Base-by-base conservation (phyloP, 2,113 vertebrate genomes). In the Butorides virescens region DNA sequence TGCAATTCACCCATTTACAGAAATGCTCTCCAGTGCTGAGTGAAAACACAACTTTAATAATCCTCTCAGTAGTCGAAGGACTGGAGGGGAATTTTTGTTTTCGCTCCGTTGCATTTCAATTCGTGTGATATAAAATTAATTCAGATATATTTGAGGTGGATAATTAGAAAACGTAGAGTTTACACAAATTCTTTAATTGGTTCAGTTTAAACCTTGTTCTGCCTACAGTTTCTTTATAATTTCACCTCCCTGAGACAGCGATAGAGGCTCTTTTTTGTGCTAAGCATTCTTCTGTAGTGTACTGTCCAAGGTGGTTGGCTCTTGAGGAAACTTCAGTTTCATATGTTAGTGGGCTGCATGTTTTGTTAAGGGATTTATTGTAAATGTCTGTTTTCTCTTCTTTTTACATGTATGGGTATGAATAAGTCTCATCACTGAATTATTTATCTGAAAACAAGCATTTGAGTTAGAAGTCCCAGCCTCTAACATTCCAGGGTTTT, bases 371-470 rank as follows among this genome's bases (percentile, higher is more conserved):
- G 72, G 21, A 49, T 65, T 56, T 61, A 36, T 93, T 93, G 52
- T 27, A 88, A 58, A 44, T 50, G 55, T 58, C 29, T 86, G 4
- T 10, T 67, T 88, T 77, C 47, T 83, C n/a, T 4, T 91, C 37
- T 93, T 90, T 91, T 83, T 59, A 53, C 37, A 59, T 47, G n/a
- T 39, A 70, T 58, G 55, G 92, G n/a, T 36, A 70, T 58, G 59
- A 93, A 86, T 83, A 95, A 90, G 83, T 62, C 44, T 85, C 76
- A 72, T 46, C 62, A 53, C 39, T 67, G 61, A 95, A 95, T 87
- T 86, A 88, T 79, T 92, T 94, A 88, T 76, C 37, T 62, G 58
- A 83, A 88, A 93, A 67, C 61, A 93, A 86, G 50, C 9, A 82
- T 58, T 68, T 53, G 30, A 79, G 86, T 65, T 55, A 36, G 50